These are phyloP conservation scores for Alsophila aescularia DNA, from an alignment of 2,888 invertebrate species.

Conservation along the genomic window DNA sequence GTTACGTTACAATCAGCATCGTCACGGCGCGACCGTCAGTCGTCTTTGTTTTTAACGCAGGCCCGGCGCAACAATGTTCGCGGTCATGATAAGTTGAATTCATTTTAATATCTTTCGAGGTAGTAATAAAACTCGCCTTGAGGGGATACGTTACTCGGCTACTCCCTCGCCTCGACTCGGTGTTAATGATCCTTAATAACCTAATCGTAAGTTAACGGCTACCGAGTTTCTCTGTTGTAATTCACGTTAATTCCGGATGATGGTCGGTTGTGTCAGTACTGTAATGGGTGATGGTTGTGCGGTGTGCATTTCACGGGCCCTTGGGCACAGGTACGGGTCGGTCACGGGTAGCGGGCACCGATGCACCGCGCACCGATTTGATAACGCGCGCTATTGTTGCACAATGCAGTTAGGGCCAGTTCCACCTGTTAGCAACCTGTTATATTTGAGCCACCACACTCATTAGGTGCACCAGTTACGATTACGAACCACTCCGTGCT, in stretches of 20 bases:
- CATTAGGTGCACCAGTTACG: slow-evolving; percentile 38
- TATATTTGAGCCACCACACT: slow-evolving; percentile 48
- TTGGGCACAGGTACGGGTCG: slow-evolving; percentile 60
- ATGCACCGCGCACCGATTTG: slow-evolving; percentile 69
- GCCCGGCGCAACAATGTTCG: slow-evolving; percentile 31
- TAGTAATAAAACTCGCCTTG: slow-evolving; percentile 30
- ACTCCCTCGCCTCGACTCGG: no score
- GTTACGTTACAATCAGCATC: slow-evolving; percentile 31
- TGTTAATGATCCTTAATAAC: slow-evolving; percentile 34
- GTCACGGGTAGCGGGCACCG: slow-evolving; percentile 52
- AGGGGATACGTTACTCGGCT: slow-evolving; percentile 9
- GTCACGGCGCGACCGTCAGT: slow-evolving; percentile 41
- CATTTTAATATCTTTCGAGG: slow-evolving; percentile 34
- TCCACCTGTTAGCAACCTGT: slow-evolving; percentile 58
- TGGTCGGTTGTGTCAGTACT: slow-evolving; percentile 17
- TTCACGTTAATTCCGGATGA: slow-evolving; percentile 39
- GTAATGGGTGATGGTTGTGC: slow-evolving; percentile 36
- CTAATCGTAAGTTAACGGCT: slow-evolving; percentile 41
- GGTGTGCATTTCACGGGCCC: slow-evolving; percentile 72
- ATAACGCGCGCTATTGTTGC: slow-evolving; percentile 57
- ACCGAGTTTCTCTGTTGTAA: slow-evolving; percentile 29
- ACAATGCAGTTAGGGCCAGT: slow-evolving; percentile 25
- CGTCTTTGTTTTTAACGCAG: slow-evolving; percentile 32
- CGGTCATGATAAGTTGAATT: background rate
- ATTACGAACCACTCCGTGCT: slow-evolving; percentile 24